These are phyloP conservation scores for Corvus cornix DNA, from an alignment of 2,113 vertebrate genomes.

Conservation along the genomic window DNA sequence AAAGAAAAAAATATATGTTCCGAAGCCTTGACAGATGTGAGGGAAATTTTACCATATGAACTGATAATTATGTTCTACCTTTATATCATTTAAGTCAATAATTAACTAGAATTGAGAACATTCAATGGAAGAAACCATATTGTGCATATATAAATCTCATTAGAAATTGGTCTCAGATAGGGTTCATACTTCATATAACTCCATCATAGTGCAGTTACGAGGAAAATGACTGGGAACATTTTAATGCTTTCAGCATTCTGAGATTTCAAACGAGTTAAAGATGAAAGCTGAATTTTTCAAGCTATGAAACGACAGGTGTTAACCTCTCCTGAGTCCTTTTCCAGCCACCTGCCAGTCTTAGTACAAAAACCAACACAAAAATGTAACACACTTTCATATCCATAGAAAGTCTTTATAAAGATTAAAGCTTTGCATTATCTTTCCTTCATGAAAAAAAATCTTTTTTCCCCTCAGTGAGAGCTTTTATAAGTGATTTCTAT, in stretches of 20 bases:
- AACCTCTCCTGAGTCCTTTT: slow-evolving; percentile 39
- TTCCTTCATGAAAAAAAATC: background rate
- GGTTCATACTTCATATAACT: background rate
- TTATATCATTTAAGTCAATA: background rate
- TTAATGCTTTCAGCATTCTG: background rate
- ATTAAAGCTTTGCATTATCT: slow-evolving; percentile 25
- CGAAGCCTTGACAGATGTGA: background rate
- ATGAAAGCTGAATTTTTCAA: slow-evolving; percentile 16
- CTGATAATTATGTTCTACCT: background rate
- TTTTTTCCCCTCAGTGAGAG: background rate
- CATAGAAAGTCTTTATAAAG: slow-evolving; percentile 11
- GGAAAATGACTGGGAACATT: background rate
- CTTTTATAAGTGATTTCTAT: background rate
- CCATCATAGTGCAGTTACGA: background rate
- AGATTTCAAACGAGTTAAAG: slow-evolving; percentile 8
- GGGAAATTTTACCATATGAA: background rate
- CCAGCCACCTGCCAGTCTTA: slow-evolving; percentile 25
- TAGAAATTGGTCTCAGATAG: background rate
- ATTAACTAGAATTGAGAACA: background rate
- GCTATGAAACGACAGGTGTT: slow-evolving; percentile 32
- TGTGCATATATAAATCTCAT: background rate
- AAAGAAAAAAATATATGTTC: no score
- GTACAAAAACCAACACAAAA: slow-evolving; percentile 43
- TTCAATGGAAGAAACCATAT: background rate
- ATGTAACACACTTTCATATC: slow-evolving; percentile 10